Percentiles rank a stretch among this genome's conserved stretches.
Evolutionary conservation across 2,888 invertebrate species (phyloP).

Genomic region (Hyalella azteca): DNA sequence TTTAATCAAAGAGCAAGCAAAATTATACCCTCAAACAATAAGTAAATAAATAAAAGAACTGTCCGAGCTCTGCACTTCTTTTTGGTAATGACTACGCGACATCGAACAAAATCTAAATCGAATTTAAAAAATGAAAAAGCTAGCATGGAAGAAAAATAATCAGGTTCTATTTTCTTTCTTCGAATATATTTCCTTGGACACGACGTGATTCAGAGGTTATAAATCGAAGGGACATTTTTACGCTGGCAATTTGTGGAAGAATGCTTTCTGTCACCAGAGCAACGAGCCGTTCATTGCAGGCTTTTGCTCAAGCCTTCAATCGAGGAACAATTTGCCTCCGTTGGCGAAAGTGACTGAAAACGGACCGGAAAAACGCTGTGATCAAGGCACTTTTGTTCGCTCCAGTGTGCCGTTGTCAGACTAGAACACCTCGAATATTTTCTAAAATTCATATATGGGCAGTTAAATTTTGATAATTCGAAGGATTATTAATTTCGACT

Average conservation of each 20-base stretch:
- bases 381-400: constrained; percentile 5
- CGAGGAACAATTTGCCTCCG: not conserved
- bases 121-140: too few species aligned
- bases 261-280: constrained; percentile 17
- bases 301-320: not conserved
- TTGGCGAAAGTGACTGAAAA: not conserved
- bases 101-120: too few species aligned
- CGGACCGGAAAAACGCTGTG: not conserved
- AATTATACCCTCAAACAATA: too few species aligned
- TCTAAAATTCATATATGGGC: not conserved
- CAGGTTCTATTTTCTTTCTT: too few species aligned
- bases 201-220: too few species aligned
- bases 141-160: too few species aligned
- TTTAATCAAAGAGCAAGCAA: too few species aligned
- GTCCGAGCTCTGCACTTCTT: too few species aligned
- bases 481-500: too few species aligned
- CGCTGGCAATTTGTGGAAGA: not conserved
- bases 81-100: too few species aligned
- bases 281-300: constrained; percentile 17
- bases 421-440: not conserved
- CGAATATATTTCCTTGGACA: too few species aligned
- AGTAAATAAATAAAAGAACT: too few species aligned
- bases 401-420: not conserved
- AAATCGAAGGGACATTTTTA: not conserved
- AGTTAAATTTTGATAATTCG: not conserved